phyloP scores from a whole-genome alignment of 2,888 invertebrate genomes.

The Hypomecis atomaria region DNA sequence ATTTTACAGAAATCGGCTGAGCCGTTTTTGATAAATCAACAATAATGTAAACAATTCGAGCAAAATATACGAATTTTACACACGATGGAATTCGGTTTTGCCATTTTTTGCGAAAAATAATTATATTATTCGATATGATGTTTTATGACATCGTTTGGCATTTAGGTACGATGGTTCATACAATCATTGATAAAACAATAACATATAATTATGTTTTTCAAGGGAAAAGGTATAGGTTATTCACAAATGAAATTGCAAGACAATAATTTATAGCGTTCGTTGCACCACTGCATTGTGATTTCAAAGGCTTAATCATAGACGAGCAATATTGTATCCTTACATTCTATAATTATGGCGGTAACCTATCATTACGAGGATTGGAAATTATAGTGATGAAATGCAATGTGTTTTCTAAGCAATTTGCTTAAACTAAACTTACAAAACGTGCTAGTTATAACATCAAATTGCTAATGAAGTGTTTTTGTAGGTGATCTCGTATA shows the following conservation, averaged over 20 bases:
- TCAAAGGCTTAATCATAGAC: conserved; percentile 43
- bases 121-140: conserved; percentile 16
- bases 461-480: too few relatives aligned
- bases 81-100: too few relatives aligned
- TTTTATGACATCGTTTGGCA: conserved; percentile 37
- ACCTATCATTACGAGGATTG: conserved; percentile 27
- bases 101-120: too few relatives aligned
- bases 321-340: conserved; percentile 30
- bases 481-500: too few relatives aligned
- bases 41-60: too few relatives aligned
- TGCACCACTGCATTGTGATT: conserved; percentile 40
- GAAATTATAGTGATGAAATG: conserved; percentile 23
- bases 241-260: conserved; percentile 42
- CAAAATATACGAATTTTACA: too few relatives aligned
- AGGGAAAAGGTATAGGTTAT: conserved; percentile 38
- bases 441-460: too few relatives aligned
- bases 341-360: conserved; percentile 33
- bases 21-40: too few relatives aligned
- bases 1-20: too few relatives aligned
- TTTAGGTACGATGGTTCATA: conserved; percentile 35
- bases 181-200: conserved; percentile 47
- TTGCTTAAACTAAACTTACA: conserved; percentile 4
- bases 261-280: conserved; percentile 41
- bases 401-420: conserved; percentile 4
- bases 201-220: too few relatives aligned